Base-by-base conservation (phyloP, 2,797 vertebrate species). In the Silurus lanzhouensis region DNA sequence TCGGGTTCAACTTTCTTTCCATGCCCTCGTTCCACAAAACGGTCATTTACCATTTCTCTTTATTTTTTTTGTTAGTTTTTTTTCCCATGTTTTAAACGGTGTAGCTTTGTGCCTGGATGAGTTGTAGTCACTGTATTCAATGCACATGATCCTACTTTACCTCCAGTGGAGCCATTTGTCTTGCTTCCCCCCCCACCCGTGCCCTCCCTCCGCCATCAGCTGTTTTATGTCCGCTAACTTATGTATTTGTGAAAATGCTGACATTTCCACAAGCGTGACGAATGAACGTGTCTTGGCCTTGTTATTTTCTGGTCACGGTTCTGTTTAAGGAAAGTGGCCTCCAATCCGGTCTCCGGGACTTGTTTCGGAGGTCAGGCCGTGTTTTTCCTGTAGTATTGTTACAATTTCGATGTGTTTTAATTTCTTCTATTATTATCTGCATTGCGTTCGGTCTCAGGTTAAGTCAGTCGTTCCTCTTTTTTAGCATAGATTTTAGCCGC, bases 371-470 rank as follows among this genome's bases (percentile, higher is more conserved):
- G 68, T 72, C 68, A 1, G 25, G n/a, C 63, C 85, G 46, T 3
- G 19, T 81, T 60, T 88, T 83, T 38, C 10, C 86, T 84, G 78
- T 72, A 82, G 55, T 87, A 84, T 80, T 87, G 67, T 85, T 78
- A 55, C 13, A 68, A 17, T 81, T 38, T 38, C 27, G 75, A 15
- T 71, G 74, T 83, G 5, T 63, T 27, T 22, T 83, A 22, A n/a
- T 81, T 71, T 55, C n/a, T 20, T 12, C 2, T 31, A 2, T 46
- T 48, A 20, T 70, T 74, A 52, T 88, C 83, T 44, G 74, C 57
- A 27, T 72, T 84, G 48, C 22, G 55, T 81, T 82, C 46, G 38
- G 31, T 88, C 88, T 89, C 88, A 88, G 88, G 88, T 87, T 84
- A 67, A 74, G 70, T 85, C 27, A n/a, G 66, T 27, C 58, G 3